Base-by-base conservation (phyloP, 2,888 invertebrate genomes). In the Drosophila anomalata region DNA sequence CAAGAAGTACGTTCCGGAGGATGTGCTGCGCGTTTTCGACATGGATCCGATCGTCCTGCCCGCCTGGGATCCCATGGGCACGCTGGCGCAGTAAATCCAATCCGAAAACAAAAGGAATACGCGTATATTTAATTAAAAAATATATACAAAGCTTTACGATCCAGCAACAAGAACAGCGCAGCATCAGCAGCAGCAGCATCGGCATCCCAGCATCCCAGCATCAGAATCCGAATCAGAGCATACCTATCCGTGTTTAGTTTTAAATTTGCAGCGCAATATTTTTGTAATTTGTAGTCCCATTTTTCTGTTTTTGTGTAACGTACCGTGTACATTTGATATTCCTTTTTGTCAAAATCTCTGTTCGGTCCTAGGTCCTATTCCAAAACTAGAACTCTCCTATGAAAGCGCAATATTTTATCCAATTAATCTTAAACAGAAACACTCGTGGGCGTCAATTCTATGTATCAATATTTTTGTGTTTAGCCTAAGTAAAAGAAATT, bases 1-100 rank as follows among this genome's bases (percentile, higher is more conserved):
- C 90, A 96, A 96, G 91, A 96, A 96, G 88, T 95, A 94, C 87
- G 94, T 97, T 24, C 94, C 97, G 7, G 92, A 93, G 1, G 94
- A 95, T 46, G 95, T 97, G 8, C 87, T 97, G 78, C 94, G 94
- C 65, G 96, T 97, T 14, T 96, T 96, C 89, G 93, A 95, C 52
- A 95, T 95, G 90, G 94, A 95, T 65, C 95, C 97, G 0, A 94
- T 94, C 67, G 94, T 96, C 39, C 92, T 98, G 86, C 97, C 97
- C 3, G 97, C 97, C 0, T 98, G 97, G 97, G 97, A 98, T 92
- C 97, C 97, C 2, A 97, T 98, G 97, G 97, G 97, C 62, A 96
- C 96, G 2, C 93, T 96, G 63, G 96, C 96, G 52, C 84, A 91
- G 70, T 90, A 87, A 78, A 69, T 39, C 63, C 51, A 22, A 22